Conservation (phyloP, 2,797 vertebrate species). For the Phalloptychus januarius region DNA sequence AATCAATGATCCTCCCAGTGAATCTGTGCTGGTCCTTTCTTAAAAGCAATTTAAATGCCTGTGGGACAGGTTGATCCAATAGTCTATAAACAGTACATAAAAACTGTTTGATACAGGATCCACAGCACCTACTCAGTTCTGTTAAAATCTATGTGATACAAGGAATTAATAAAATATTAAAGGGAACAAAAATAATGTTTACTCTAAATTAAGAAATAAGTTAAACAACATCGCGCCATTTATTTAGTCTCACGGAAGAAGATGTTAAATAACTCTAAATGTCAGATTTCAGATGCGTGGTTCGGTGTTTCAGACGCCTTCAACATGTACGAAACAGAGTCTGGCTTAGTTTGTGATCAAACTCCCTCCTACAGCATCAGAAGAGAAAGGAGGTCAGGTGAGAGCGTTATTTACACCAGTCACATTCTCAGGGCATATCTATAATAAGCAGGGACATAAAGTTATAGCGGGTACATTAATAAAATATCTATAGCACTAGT, state of each 20-base stretch:
- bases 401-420: neutral
- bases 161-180: neutral
- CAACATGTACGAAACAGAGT: neutral
- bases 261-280: neutral
- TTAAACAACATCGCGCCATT: neutral
- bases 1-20: conserved; percentile 58
- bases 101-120: conserved; percentile 54
- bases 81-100: conserved; percentile 21
- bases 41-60: conserved; percentile 31
- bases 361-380: neutral
- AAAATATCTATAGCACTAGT: neutral
- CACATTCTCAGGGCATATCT: neutral
- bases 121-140: neutral
- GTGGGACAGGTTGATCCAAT: conserved; percentile 18
- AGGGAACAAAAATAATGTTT: neutral
- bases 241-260: neutral
- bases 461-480: neutral
- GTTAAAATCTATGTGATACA: neutral
- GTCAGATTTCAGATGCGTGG: neutral
- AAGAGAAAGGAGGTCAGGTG: neutral
- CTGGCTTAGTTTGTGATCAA: neutral
- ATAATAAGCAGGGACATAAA: neutral
- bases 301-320: too few relatives aligned
- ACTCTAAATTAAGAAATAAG: neutral
- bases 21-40: conserved; percentile 39